Evolutionary conservation across 2,888 invertebrate genomes (phyloP), one percentile per base, ranked within the genome.

Genomic region (Hydroisotoma schaefferi): DNA sequence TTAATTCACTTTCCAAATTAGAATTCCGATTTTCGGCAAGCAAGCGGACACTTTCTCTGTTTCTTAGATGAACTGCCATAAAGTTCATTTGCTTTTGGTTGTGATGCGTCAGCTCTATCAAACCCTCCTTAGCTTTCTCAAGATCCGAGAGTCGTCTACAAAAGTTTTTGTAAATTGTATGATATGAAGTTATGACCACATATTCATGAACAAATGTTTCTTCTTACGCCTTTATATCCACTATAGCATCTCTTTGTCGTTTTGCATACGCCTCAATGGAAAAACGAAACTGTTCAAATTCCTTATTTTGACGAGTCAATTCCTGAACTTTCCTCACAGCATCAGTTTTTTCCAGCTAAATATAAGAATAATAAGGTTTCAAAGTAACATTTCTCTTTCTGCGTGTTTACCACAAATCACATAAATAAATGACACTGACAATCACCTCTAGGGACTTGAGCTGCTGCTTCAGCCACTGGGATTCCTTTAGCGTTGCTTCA

Each of bases 371-470:
- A 44, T 43, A 23, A 27, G 18, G 22, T 33, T 33, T 33, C 15
- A 33, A 15, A 33, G 15, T 15, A 33, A 10, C 6, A 33, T 33
- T 33, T 33, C 15, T 6, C 6, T 10, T 33, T 33, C 8, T 10
- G 18, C 43, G 43, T 43, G 6, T 43, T 43, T 20, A 10, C 6
- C 43, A 10, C 20, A 43, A 10, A 43, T 8, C 43, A 6, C 20
- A 43, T 18, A 43, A 10, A 10, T 43, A 10, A 43, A 43, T n/a
- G 43, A 43, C 20, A 15, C 18, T 20, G 18, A 8, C 22, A 22
- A 20, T 27, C n/a, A 65, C 65, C 52, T 65, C 61, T 26, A 61
- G 53, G 43, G 29, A 43, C 52, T 56, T 57, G 40, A 65, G 46
- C 43, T 62, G 65, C 12, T 63, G 58, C 27, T 67, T 63, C 23